Evolutionary conservation across 2,113 vertebrate species (phyloP), one percentile per base, ranked within the genome.

Genomic region (Ancistrus triradiatus): DNA sequence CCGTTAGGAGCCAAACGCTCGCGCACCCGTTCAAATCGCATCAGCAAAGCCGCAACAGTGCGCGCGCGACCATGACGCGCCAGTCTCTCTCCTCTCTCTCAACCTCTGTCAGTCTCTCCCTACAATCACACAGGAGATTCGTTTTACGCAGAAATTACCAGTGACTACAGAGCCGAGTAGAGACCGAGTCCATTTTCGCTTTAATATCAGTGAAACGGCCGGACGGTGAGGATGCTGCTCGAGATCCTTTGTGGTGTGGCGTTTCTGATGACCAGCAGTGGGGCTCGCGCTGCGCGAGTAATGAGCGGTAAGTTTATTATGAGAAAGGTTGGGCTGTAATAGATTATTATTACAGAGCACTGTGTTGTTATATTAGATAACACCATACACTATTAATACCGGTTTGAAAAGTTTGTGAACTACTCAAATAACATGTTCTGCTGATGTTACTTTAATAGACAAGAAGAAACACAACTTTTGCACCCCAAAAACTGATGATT

Each of bases 281-380:
- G n/a, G n/a, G n/a, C 37, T 63, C 37, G 21, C 22, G 48, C 74
- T 17, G 68, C 73, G 2, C 66, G 79, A 65, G 73, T 81, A 48
- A 52, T 81, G 28, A 81, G 79, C 25, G 79, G 79, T 81, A 52
- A 77, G 79, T 75, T 50, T 11, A 1, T 27, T 13, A 3, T 58
- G 18, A 48, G n/a, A n/a, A n/a, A n/a, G n/a, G n/a, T n/a, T n/a
- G n/a, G n/a, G n/a, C n/a, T n/a, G n/a, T n/a, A n/a, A n/a, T n/a
- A n/a, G n/a, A n/a, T n/a, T n/a, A n/a, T n/a, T n/a, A n/a, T n/a
- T n/a, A n/a, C n/a, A n/a, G n/a, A n/a, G n/a, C n/a, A n/a, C n/a
- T n/a, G n/a, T n/a, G n/a, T n/a, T n/a, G n/a, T n/a, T n/a, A n/a
- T n/a, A n/a, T n/a, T n/a, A n/a, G n/a, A n/a, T n/a, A n/a, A n/a